Evolutionary conservation across 2,113 vertebrate species (phyloP), one percentile per base, ranked within the genome.

Genomic region (Neopipo cinnamomea): DNA sequence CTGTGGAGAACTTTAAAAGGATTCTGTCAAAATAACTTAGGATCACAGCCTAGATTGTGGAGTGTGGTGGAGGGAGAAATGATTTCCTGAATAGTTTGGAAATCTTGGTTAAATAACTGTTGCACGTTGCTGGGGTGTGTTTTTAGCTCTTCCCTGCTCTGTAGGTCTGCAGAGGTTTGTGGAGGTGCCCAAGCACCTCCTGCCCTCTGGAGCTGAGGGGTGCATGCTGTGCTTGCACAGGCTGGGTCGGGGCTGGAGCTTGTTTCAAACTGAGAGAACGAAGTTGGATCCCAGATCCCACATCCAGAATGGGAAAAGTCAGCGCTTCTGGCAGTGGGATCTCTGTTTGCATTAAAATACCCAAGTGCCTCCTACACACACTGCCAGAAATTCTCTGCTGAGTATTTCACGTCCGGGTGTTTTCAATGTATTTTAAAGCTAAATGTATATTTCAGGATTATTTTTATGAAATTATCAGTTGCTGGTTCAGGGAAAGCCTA

Each of bases 21-120:
- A 55, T 80, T 61, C 93, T 94, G 82, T 96, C 93, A 91, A 1
- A 95, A 59, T 63, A 87, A 39, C 53, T 92, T 93, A 94, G 70
- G 37, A 88, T 97, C 91, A 95, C 39, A 46, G 9, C 91, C 66
- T 80, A 12, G 44, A 24, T 20, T 90, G 68, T 27, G 82, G 73
- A 65, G 21, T 49, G 56, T 63, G 62, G 83, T 56, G 41, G 56
- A 65, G 47, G 73, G 86, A 77, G 71, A 76, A 85, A 70, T 80
- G 47, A 39, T 75, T 91, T 92, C 58, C 87, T 70, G 65, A 75
- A 49, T 37, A 59, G 33, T 66, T 77, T 77, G 55, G 78, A 59
- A 83, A 59, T 75, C 56, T 78, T 56, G 47, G 37, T 71, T 84
- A 73, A 86, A 41, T 67, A 37, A 46, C 31, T 41, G 27, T n/a